Percentiles rank a stretch among this genome's conserved stretches.
Conservation (phyloP, 2,888 invertebrate species). For the Diaperis boleti region DNA sequence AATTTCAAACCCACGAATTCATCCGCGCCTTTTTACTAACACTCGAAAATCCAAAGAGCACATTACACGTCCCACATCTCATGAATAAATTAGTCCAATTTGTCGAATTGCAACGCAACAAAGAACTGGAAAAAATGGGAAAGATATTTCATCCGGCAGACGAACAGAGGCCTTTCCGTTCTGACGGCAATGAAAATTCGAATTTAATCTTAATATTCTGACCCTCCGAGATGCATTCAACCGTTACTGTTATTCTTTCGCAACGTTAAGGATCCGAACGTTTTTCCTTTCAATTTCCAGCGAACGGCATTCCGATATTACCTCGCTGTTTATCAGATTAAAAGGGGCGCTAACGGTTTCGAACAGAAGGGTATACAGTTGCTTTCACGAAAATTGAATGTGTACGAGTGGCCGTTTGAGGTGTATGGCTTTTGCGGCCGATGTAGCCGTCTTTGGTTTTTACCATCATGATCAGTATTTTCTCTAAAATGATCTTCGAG, state of each 20-base stretch:
- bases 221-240: background rate
- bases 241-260: conserved; percentile 23
- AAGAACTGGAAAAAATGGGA: background rate
- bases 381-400: no score
- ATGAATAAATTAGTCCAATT: no score
- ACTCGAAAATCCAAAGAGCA: no score
- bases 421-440: no score
- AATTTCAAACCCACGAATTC: no score
- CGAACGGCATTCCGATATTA: background rate
- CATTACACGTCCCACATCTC: no score
- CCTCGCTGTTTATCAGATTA: conserved; percentile 6
- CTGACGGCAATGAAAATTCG: conserved; percentile 23
- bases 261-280: conserved; percentile 3
- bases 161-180: conserved; percentile 2
- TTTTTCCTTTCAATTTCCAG: conserved; percentile 14
- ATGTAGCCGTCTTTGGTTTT: no score
- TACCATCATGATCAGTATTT: no score
- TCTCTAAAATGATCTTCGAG: no score
- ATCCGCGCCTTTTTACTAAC: no score
- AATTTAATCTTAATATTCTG: conserved; percentile 15
- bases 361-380: background rate
- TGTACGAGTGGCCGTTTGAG: no score
- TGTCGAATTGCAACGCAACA: no score
- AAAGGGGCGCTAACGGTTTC: background rate
- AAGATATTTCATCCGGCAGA: conserved; percentile 1